These are phyloP conservation scores for Syngnathus rostellatus DNA, from an alignment of 2,797 vertebrate species.

Conservation along the genomic window DNA sequence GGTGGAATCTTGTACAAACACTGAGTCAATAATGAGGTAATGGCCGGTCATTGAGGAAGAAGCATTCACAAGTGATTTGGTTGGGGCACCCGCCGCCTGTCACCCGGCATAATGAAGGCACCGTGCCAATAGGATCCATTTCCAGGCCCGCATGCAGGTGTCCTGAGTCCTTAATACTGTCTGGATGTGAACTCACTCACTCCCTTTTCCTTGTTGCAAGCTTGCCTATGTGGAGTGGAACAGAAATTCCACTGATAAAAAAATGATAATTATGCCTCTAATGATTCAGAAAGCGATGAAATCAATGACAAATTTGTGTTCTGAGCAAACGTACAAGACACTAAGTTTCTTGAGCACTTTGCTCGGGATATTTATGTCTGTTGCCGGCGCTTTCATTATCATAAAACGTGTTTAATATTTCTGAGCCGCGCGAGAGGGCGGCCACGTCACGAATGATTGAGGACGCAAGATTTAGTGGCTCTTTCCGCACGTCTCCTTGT, in stretches of 20 bases:
- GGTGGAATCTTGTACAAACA: slow-evolving; percentile 52
- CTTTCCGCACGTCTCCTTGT: slow-evolving; percentile 25
- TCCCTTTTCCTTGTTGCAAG: slow-evolving; percentile 16
- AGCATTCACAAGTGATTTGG: slow-evolving; percentile 56
- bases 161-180: slow-evolving; percentile 14
- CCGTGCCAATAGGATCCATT: slow-evolving; percentile 43
- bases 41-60: slow-evolving; percentile 47
- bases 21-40: slow-evolving; percentile 57
- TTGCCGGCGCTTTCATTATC: slow-evolving; percentile 59
- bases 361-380: slow-evolving; percentile 56
- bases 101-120: slow-evolving; percentile 31
- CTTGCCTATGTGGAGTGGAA: background rate
- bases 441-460: slow-evolving; percentile 61
- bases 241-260: slow-evolving; percentile 32
- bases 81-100: slow-evolving; percentile 44
- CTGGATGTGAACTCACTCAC: slow-evolving; percentile 12
- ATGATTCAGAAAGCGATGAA: slow-evolving; percentile 47
- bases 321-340: slow-evolving; percentile 54
- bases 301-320: slow-evolving; percentile 57
- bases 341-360: slow-evolving; percentile 57
- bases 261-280: slow-evolving; percentile 46
- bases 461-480: slow-evolving; percentile 56
- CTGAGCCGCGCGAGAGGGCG: slow-evolving; percentile 56
- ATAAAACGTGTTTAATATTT: slow-evolving; percentile 66
- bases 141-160: slow-evolving; percentile 21